Base-by-base conservation (phyloP, 2,888 invertebrate genomes). In the Microplitis manilae region DNA sequence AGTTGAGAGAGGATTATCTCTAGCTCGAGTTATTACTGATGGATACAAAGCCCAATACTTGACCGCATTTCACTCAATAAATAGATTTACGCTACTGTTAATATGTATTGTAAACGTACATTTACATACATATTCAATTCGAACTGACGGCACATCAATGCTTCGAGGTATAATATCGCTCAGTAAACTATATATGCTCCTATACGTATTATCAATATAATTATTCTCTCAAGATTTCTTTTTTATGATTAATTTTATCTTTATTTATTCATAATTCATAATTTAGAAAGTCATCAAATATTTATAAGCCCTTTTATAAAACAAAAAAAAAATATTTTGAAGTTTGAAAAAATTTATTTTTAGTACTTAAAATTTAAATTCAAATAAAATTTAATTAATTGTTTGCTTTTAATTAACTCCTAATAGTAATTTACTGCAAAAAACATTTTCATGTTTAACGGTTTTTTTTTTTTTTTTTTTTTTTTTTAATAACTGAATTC, bases 191-290 rank as follows among this genome's bases (percentile, higher is more conserved):
- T 65, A 13, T 65, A 2, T 41, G 39, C 13, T 68, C 6, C 5
- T 41, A 17, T 17, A 8, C 6, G 9, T 15, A 68, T 68, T 41
- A 68, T 68, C 30, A 30, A 50, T 8, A 76, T 77, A 72, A 67
- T 75, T 77, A 5, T 30, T 68, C 76, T 68, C 60, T 68, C 75
- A 74, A 69, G 75, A 68, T 77, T 77, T 80, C 77, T 70, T 77
- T 76, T 65, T 61, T 75, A 77, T 75, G 39, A 69, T 67, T 38
- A 38, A 65, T 65, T 65, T 59, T 20, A 41, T 65, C 9, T 50
- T 73, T 50, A 59, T 50, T 67, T 59, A 17, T 30, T 65, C 20
- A 50, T 50, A 13, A 50, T 50, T 50, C 50, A 50, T 50, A 13
- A 50, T 50, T 50, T 8, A 50, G 50, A 50, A 50, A 50, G 50